These are phyloP conservation scores for Deroplatys truncata DNA, from an alignment of 2,888 invertebrate species.

Conservation along the genomic window DNA sequence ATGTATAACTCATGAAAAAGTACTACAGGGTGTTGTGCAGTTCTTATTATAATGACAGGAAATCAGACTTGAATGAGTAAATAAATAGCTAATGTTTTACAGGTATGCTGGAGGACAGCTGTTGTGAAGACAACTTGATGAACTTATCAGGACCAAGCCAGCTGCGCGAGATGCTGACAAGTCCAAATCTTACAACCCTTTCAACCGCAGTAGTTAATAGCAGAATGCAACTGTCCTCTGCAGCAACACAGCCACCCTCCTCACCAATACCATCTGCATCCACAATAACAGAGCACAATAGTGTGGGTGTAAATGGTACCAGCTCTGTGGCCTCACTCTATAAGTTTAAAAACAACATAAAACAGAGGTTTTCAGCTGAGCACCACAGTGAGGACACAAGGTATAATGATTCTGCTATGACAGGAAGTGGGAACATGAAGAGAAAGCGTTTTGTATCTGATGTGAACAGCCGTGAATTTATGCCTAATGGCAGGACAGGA, in stretches of 20 bases:
- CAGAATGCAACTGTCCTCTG: slow-evolving; percentile 27
- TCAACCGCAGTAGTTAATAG: neutral
- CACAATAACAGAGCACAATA: slow-evolving; percentile 35
- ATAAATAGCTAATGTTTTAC: neutral
- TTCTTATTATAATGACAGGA: too few relatives aligned
- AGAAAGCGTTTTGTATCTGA: neutral
- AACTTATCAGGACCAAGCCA: slow-evolving; percentile 38
- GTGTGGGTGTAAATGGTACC: neutral
- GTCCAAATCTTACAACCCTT: slow-evolving; percentile 23
- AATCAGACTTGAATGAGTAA: too few relatives aligned
- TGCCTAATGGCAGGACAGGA: neutral
- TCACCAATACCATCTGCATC: slow-evolving; percentile 40
- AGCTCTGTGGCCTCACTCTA: slow-evolving; percentile 46
- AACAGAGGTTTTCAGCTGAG: slow-evolving; percentile 68
- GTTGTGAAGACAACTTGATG: slow-evolving; percentile 3
- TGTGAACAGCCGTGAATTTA: neutral
- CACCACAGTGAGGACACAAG: slow-evolving; percentile 22
- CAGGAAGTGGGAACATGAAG: neutral
- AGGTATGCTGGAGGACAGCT: neutral
- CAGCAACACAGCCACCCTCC: slow-evolving; percentile 30
- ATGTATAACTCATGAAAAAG: too few relatives aligned
- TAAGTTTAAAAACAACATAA: slow-evolving; percentile 93
- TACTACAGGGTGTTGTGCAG: too few relatives aligned
- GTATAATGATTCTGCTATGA: neutral
- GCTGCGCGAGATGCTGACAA: slow-evolving; percentile 44